Conservation (phyloP, 2,797 vertebrate species). For the Enteromius mattozi region DNA sequence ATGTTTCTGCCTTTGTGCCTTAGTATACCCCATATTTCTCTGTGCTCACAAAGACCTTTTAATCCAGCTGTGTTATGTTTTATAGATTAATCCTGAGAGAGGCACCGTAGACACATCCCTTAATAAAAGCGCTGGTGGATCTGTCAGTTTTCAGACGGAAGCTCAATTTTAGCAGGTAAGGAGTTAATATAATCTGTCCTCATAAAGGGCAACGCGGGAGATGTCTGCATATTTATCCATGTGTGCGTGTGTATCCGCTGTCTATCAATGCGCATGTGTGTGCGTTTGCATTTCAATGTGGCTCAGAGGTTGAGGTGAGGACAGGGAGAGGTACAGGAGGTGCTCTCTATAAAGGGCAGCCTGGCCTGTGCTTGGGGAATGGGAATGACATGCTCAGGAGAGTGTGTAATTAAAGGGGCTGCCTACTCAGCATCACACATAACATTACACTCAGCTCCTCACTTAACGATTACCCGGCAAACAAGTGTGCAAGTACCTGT, state of each 20-base stretch:
- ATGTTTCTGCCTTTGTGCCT: not conserved
- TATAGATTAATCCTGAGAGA: conserved; percentile 41
- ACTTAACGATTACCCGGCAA: conserved; percentile 59
- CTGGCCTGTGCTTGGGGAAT: conserved; percentile 49
- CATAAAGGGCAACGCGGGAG: conserved; percentile 42
- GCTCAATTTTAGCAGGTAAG: conserved; percentile 30
- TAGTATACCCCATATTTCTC: not conserved
- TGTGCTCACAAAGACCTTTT: conserved; percentile 20
- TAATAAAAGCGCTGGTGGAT: conserved; percentile 41
- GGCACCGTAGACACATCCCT: conserved; percentile 21
- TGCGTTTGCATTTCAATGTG: conserved; percentile 44
- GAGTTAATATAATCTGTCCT: conserved; percentile 50
- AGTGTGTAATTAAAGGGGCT: conserved; percentile 66
- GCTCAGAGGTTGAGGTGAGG: conserved; percentile 43
- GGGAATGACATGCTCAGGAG: conserved; percentile 62
- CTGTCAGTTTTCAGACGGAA: conserved; percentile 25
- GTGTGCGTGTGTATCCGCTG: conserved; percentile 11
- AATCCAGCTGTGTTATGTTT: conserved; percentile 37
- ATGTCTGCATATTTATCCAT: conserved; percentile 43
- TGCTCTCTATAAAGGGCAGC: conserved; percentile 39
- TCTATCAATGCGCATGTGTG: conserved; percentile 10
- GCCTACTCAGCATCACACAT: conserved; percentile 62
- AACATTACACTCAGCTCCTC: conserved; percentile 56
- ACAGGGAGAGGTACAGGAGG: conserved; percentile 39
- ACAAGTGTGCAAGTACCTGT: conserved; percentile 42